Percentiles rank a stretch among this genome's conserved stretches.
These are phyloP conservation scores for Hedychridium roseum DNA, from an alignment of 2,888 invertebrate species.

Conservation along the genomic window DNA sequence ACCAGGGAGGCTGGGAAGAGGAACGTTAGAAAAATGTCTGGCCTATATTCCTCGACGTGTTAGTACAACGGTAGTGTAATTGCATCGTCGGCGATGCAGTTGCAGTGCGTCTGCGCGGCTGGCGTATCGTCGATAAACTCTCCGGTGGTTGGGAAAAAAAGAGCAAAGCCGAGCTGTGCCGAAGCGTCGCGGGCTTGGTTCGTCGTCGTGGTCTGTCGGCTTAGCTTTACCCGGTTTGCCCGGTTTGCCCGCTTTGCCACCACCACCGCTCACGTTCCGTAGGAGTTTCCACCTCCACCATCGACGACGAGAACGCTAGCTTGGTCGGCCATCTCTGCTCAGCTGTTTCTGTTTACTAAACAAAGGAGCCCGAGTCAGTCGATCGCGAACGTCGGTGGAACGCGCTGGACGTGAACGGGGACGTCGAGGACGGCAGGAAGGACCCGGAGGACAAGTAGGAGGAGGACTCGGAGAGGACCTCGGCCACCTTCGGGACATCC, in stretches of 20 bases:
- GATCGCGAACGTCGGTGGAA: slow-evolving; percentile 47
- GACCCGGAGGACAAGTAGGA: too few relatives aligned
- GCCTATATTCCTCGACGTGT: too few relatives aligned
- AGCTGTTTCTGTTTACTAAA: slow-evolving; percentile 64
- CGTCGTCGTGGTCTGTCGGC: too few relatives aligned
- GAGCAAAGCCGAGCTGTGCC: too few relatives aligned
- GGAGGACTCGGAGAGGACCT: too few relatives aligned
- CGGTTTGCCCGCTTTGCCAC: slow-evolving; percentile 4
- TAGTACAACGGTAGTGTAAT: background rate
- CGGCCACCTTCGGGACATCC: too few relatives aligned
- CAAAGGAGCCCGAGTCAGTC: slow-evolving; percentile 59
- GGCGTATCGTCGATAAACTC: slow-evolving; percentile 16
- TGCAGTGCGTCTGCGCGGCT: slow-evolving; percentile 16
- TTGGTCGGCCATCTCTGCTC: slow-evolving; percentile 42
- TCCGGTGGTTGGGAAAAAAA: too few relatives aligned
- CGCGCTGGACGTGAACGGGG: slow-evolving; percentile 28
- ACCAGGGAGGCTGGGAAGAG: background rate
- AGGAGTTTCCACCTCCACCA: slow-evolving; percentile 14
- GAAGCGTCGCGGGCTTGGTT: too few relatives aligned
- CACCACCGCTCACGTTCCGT: slow-evolving; percentile 17
- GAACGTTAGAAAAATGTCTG: too few relatives aligned
- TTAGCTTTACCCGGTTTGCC: background rate
- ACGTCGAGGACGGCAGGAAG: too few relatives aligned
- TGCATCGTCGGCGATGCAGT: background rate
- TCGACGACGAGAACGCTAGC: slow-evolving; percentile 14